These are phyloP conservation scores for Gymnocypris eckloni DNA, from an alignment of 2,797 vertebrate genomes.

Conservation along the genomic window DNA sequence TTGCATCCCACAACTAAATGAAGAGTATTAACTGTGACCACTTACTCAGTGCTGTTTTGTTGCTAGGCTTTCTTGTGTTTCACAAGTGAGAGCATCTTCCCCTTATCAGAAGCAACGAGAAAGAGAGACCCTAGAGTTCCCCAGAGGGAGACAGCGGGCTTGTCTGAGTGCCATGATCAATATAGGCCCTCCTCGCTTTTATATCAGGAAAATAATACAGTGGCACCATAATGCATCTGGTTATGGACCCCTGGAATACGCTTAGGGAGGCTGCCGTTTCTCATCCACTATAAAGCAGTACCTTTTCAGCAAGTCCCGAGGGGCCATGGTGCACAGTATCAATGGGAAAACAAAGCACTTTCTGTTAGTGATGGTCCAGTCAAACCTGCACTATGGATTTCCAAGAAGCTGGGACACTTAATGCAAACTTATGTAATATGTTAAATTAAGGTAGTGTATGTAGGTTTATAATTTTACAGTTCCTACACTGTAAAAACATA, in stretches of 20 bases:
- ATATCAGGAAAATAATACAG: constrained; percentile 54
- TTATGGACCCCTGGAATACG: constrained; percentile 43
- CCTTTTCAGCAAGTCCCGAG: constrained; percentile 7
- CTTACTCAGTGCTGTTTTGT: constrained; percentile 26
- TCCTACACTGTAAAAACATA: neutral
- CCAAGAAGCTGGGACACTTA: neutral
- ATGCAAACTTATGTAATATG: neutral
- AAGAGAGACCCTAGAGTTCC: constrained; percentile 43
- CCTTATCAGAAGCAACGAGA: constrained; percentile 35
- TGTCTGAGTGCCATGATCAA: constrained; percentile 50
- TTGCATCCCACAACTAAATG: constrained; percentile 14
- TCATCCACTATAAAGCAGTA: constrained; percentile 39
- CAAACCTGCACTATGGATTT: constrained; percentile 9
- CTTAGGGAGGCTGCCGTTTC: constrained; percentile 55
- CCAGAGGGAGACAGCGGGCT: constrained; percentile 23
- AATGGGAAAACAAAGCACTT: constrained; percentile 38
- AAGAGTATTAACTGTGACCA: constrained; percentile 16
- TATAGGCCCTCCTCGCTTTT: constrained; percentile 41
- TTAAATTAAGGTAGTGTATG: neutral
- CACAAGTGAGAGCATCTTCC: constrained; percentile 35
- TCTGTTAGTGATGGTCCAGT: constrained; percentile 24
- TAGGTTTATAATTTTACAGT: neutral
- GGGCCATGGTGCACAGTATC: neutral
- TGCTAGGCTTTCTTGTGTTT: constrained; percentile 51
- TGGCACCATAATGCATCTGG: constrained; percentile 46